A percentile compares a stretch with the other conserved stretches of the same genome.
phyloP scores from a whole-genome alignment of 2,797 vertebrate species.

The Pantherophis alleghaniensis region DNA sequence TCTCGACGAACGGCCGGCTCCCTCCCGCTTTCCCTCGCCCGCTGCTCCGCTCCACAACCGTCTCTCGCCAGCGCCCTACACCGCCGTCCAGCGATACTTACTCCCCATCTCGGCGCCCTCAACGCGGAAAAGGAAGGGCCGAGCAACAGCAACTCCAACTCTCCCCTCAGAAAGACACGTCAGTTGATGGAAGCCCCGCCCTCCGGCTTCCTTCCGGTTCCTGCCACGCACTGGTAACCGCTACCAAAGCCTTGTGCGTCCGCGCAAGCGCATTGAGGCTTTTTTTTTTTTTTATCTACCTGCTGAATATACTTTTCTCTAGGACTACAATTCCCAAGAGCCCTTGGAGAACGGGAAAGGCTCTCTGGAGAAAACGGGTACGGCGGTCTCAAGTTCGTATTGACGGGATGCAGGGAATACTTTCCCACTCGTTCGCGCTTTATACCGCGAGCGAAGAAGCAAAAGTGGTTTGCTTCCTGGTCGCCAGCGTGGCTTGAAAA shows the following conservation, averaged over 20 bases:
- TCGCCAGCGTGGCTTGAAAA: not conserved
- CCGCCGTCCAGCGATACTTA: constrained; percentile 23
- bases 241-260: not conserved
- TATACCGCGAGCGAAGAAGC: not conserved
- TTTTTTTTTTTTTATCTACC: not conserved
- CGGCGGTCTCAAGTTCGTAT: not conserved
- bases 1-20: not conserved
- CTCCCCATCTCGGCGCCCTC: constrained; percentile 38
- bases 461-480: not conserved
- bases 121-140: constrained; percentile 7
- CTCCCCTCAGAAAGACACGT: constrained; percentile 72
- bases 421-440: not conserved
- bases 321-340: constrained; percentile 38
- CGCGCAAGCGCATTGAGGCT: not conserved
- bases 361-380: not conserved
- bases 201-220: constrained; percentile 70
- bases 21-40: not conserved
- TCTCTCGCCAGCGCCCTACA: not conserved
- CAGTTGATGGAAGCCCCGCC: constrained; percentile 55
- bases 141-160: not conserved
- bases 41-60: fast-evolving
- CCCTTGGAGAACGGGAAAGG: no score
- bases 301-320: fast-evolving
- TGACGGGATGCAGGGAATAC: not conserved
- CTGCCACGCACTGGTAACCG: constrained; percentile 72